Base-by-base conservation (phyloP, 2,113 vertebrate species). In the Chionodraco myersi region DNA sequence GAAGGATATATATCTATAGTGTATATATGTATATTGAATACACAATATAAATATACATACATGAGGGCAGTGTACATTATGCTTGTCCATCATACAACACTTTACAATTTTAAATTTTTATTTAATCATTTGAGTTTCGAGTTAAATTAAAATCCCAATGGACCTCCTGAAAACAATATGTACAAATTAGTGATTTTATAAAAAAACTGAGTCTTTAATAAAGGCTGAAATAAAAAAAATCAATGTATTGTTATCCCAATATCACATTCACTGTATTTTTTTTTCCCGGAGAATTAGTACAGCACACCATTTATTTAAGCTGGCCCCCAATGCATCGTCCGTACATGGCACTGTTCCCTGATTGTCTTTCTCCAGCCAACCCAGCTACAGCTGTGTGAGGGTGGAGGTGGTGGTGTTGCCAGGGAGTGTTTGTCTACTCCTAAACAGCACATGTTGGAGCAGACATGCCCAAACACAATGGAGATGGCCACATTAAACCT, bases 331-430 rank as follows among this genome's bases (percentile, higher is more conserved):
- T 70, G 80, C 78, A 67, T 49, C 62, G 70, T 83, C 62, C 75
- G 73, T 51, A 77, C 77, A 14, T 82, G 69, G 77, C 80, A 36
- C 18, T 9, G 58, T 57, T 53, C 63, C 80, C 67, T 74, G 67
- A 60, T 72, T 74, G 58, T 75, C 60, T 62, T 52, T 21, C 11
- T 58, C 36, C 62, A 57, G 75, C 83, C 65, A 80, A 49, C 70
- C 57, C 10, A 61, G 74, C 51, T 30, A 21, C 65, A 78, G 68
- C 75, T 74, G 67, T 70, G 80, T 72, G 78, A 45, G 10, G 10
- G 51, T 67, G 66, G 13, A 57, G 48, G 47, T 52, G 63, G 48
- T 49, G 64, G 23, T 16, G 69, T 47, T 75, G 72, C 65, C 72
- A 78, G 9, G 3, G 47, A 59, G 49, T 75, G 58, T 88, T 74